These are phyloP conservation scores for Drosophila pullipes DNA, from an alignment of 2,888 invertebrate species.

Conservation along the genomic window DNA sequence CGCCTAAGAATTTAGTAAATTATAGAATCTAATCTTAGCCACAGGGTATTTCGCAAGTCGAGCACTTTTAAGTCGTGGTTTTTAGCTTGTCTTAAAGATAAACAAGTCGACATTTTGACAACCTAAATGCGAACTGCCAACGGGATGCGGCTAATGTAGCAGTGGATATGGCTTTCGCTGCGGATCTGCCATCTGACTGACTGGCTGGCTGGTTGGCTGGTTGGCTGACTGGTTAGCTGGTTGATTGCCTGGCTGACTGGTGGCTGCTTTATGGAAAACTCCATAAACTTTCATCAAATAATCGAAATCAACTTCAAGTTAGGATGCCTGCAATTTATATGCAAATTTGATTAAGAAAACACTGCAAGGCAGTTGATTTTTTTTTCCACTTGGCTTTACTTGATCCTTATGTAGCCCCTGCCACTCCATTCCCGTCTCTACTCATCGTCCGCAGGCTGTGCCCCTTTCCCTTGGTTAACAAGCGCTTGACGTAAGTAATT, in stretches of 20 bases:
- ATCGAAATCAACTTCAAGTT: constrained; percentile 73
- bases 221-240: neutral
- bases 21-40: neutral
- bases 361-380: constrained; percentile 55
- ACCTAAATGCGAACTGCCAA: constrained; percentile 51
- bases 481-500: constrained; percentile 58
- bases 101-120: constrained; percentile 77
- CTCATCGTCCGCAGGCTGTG: neutral
- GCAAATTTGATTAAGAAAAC: constrained; percentile 76
- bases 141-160: constrained; percentile 51
- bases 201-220: neutral
- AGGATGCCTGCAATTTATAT: constrained; percentile 73
- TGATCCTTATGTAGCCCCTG: constrained; percentile 15
- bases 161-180: constrained; percentile 23
- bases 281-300: constrained; percentile 76
- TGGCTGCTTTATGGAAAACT: constrained; percentile 47
- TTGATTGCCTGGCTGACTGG: neutral
- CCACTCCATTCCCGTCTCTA: neutral
- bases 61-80: neutral
- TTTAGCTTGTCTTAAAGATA: constrained; percentile 62
- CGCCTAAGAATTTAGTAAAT: neutral
- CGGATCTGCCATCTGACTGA: constrained; percentile 14
- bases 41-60: constrained; percentile 12
- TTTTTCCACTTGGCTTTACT: constrained; percentile 17
- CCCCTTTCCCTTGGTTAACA: neutral